Percentiles rank a stretch among this genome's conserved stretches.
Conservation (phyloP, 2,888 invertebrate genomes). For the Amphipoea oculea region DNA sequence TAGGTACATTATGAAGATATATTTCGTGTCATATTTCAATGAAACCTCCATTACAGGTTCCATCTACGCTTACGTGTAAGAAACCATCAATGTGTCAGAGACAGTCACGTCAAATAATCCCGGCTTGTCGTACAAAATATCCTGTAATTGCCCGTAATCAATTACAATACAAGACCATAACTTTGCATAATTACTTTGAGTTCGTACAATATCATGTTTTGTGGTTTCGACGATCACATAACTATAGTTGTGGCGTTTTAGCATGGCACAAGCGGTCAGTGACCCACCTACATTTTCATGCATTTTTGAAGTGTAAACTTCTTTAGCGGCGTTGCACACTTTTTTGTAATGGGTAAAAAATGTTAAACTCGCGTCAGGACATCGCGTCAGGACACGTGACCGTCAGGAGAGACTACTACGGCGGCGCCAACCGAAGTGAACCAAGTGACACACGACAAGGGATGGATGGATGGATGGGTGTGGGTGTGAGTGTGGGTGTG, state of each 20-base stretch:
- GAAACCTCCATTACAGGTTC: not conserved
- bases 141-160: not conserved
- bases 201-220: constrained; percentile 23
- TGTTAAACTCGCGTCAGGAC: too few species aligned
- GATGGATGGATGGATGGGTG: too few species aligned
- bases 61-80: not conserved
- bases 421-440: too few species aligned
- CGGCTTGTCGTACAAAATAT: not conserved
- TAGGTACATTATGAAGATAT: not conserved
- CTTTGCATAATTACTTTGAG: not conserved
- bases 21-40: constrained; percentile 9
- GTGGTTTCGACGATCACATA: constrained; percentile 10
- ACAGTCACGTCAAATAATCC: not conserved
- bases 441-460: too few species aligned
- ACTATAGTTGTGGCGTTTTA: not conserved
- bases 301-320: too few species aligned
- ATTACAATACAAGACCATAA: constrained; percentile 9
- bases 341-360: too few species aligned
- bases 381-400: too few species aligned
- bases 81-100: constrained; percentile 20
- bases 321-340: too few species aligned
- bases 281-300: not conserved
- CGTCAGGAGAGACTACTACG: too few species aligned
- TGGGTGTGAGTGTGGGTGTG: too few species aligned
- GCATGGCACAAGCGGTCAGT: not conserved